phyloP scores from a whole-genome alignment of 2,113 vertebrate species.

The Nannobrachium achirus region DNA sequence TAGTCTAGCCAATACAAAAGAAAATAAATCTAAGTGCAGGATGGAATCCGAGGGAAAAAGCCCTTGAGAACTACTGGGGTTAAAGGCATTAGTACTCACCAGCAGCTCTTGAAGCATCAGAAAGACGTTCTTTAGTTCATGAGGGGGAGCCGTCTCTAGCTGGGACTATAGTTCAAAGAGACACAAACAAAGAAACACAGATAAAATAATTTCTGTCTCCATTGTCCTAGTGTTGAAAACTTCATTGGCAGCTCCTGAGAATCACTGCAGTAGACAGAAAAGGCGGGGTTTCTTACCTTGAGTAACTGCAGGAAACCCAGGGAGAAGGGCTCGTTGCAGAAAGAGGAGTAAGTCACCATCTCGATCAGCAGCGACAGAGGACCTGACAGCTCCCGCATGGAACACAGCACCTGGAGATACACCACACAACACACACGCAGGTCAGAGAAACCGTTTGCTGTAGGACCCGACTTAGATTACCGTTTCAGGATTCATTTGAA shows the following conservation, averaged over 20 bases:
- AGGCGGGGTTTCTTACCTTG: constrained; percentile 90
- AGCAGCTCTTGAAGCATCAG: constrained; percentile 95
- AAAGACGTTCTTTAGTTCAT: constrained; percentile 97
- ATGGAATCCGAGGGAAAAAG: too few relatives aligned
- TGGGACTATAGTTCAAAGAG: constrained; percentile 81
- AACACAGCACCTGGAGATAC: constrained; percentile 96
- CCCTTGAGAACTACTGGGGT: too few relatives aligned
- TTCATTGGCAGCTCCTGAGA: neutral
- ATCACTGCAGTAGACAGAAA: too few relatives aligned
- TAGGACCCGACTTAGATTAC: too few relatives aligned
- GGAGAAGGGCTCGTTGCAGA: constrained; percentile 95
- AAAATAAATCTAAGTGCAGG: too few relatives aligned
- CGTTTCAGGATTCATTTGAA: too few relatives aligned
- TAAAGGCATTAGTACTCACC: constrained; percentile 81
- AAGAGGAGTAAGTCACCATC: constrained; percentile 95
- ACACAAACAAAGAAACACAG: neutral
- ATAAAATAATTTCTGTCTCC: neutral
- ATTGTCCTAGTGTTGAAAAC: neutral
- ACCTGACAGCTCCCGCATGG: constrained; percentile 92
- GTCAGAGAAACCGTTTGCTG: too few relatives aligned
- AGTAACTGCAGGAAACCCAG: constrained; percentile 91
- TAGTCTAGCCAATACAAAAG: too few relatives aligned
- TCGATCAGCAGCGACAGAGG: constrained; percentile 89
- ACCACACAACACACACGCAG: neutral
- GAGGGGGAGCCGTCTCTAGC: constrained; percentile 93